phyloP scores from a whole-genome alignment of 2,113 vertebrate genomes.

The pig (Sus scrofa) region DNA sequence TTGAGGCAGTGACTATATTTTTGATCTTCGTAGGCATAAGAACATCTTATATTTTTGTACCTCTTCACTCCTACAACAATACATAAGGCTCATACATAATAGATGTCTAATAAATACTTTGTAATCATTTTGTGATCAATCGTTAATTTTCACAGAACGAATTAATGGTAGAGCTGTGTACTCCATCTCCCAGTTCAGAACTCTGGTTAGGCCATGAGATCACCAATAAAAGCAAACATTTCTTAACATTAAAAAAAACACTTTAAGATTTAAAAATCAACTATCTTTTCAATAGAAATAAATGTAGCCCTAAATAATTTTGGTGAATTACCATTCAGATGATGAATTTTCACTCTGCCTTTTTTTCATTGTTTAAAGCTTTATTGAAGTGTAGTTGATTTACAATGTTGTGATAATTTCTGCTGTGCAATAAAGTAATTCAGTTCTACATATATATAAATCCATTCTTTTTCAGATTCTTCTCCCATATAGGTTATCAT shows the following conservation, averaged over 20 bases:
- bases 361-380: not conserved
- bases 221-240: slow-evolving; percentile 1
- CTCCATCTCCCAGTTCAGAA: not conserved
- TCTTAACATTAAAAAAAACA: not conserved
- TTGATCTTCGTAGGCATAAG: not conserved
- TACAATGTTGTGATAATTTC: no score
- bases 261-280: not conserved
- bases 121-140: not conserved
- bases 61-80: not conserved
- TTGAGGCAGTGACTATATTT: not conserved
- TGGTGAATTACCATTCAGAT: not conserved
- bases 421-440: no score
- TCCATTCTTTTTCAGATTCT: no score
- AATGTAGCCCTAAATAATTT: not conserved
- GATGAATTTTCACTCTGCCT: not conserved
- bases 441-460: no score
- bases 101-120: not conserved
- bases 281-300: not conserved
- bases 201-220: not conserved
- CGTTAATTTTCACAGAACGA: slow-evolving; percentile 42
- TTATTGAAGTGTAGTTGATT: no score
- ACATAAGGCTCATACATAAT: not conserved
- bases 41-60: slow-evolving; percentile 21
- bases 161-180: not conserved
- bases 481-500: no score